Evolutionary conservation across 1,140 invertebrate genomes (phyloP).

Genomic region (Ips typographus): DNA sequence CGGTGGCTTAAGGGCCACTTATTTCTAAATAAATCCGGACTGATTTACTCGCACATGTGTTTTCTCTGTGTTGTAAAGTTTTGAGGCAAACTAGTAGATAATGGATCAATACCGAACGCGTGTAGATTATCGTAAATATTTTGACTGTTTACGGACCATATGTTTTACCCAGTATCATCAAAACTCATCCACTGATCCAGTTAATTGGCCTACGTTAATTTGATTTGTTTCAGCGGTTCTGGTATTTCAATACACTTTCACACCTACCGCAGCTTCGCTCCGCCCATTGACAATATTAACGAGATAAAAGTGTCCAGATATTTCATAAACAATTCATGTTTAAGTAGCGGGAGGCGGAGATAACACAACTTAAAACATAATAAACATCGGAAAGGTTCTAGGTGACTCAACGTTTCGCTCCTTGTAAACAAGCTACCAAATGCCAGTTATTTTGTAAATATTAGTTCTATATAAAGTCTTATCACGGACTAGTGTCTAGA

Average conservation of each 20-base stretch:
- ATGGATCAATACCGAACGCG: no score
- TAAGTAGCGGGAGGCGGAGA: conserved; percentile 17
- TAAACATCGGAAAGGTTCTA: conserved; percentile 19
- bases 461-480: conserved; percentile 4
- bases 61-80: background rate
- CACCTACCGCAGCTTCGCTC: background rate
- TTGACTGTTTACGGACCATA: no score
- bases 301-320: background rate
- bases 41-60: background rate
- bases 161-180: no score
- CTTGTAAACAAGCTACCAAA: conserved; percentile 16
- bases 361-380: conserved; percentile 3
- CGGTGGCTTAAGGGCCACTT: background rate
- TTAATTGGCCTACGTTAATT: background rate
- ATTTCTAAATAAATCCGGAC: background rate
- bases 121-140: no score
- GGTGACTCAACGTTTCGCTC: conserved; percentile 19
- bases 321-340: conserved; percentile 21
- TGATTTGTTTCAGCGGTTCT: background rate
- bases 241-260: background rate
- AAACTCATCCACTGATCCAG: no score
- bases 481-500: no score
- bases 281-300: conserved; percentile 2
- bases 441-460: conserved; percentile 21
- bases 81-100: background rate